Conservation (phyloP, 1,140 invertebrate species). For the Apis cerana region DNA sequence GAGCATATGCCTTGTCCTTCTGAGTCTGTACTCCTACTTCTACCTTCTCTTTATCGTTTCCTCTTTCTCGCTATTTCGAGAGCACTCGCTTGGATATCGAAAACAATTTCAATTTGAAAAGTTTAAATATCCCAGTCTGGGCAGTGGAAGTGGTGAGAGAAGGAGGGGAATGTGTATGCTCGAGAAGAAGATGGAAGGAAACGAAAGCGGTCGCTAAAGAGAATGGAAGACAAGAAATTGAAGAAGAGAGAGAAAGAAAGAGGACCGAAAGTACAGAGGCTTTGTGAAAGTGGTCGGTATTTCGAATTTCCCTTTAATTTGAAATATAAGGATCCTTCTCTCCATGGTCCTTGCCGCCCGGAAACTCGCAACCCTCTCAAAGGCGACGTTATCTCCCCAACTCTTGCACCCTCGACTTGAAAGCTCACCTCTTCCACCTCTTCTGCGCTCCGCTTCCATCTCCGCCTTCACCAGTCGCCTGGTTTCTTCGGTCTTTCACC, state of each 20-base stretch:
- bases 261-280: conserved; percentile 45
- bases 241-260: not conserved
- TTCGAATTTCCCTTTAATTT: conserved; percentile 76
- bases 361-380: conserved; percentile 63
- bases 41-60: not conserved
- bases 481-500: conserved; percentile 49
- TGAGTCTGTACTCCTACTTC: not conserved
- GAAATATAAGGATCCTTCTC: conserved; percentile 72
- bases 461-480: conserved; percentile 9
- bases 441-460: conserved; percentile 17
- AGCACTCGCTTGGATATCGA: conserved; percentile 72
- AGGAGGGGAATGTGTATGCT: conserved; percentile 29
- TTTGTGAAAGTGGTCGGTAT: conserved; percentile 71
- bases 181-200: conserved; percentile 46
- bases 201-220: conserved; percentile 16
- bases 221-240: conserved; percentile 52
- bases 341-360: conserved; percentile 41
- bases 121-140: conserved; percentile 68
- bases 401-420: conserved; percentile 54
- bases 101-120: conserved; percentile 78
- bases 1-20: not conserved
- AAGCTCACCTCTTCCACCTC: conserved; percentile 1
- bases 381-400: conserved; percentile 53
- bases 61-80: conserved; percentile 50
- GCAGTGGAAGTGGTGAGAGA: not conserved